phyloP scores from a whole-genome alignment of 2,888 invertebrate genomes.

The Phengaris alcon region DNA sequence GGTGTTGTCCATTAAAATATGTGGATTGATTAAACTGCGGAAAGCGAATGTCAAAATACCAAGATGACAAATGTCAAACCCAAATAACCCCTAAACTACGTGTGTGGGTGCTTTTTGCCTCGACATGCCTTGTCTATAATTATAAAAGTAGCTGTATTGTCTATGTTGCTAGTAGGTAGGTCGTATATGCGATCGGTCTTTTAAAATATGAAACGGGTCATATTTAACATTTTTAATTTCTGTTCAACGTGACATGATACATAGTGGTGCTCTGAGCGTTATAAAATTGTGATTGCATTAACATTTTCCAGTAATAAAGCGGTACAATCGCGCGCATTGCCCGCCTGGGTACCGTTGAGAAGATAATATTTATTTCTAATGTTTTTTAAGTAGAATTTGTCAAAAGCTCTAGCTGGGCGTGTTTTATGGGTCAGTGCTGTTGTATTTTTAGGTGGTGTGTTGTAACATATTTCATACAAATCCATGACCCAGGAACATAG shows the following conservation, averaged over 20 bases:
- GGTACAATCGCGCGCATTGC: slow-evolving; percentile 19
- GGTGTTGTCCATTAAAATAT: too few relatives aligned
- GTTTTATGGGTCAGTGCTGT: slow-evolving; percentile 10
- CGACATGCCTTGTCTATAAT: too few relatives aligned
- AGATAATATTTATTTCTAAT: slow-evolving; percentile 30
- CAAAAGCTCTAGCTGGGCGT: slow-evolving; percentile 25
- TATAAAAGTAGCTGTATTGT: too few relatives aligned
- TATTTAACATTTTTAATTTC: slow-evolving; percentile 2
- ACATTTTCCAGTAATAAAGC: slow-evolving; percentile 38
- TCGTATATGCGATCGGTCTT: too few relatives aligned
- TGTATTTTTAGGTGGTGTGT: background rate
- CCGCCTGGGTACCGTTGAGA: slow-evolving; percentile 28
- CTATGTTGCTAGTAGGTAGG: too few relatives aligned
- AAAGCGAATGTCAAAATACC: too few relatives aligned
- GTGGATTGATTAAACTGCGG: too few relatives aligned
- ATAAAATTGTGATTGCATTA: slow-evolving; percentile 38
- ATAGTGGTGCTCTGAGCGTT: slow-evolving; percentile 4
- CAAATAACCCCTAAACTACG: too few relatives aligned
- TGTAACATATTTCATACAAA: too few relatives aligned
- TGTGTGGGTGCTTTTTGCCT: too few relatives aligned
- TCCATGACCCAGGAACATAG: too few relatives aligned
- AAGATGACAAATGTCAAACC: too few relatives aligned
- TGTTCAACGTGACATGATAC: slow-evolving; percentile 12
- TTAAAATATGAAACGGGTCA: background rate
- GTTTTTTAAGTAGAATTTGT: slow-evolving; percentile 29